Percentiles rank a stretch among this genome's conserved stretches.
Conservation (phyloP, 2,888 invertebrate genomes). For the Phortica okadai region DNA sequence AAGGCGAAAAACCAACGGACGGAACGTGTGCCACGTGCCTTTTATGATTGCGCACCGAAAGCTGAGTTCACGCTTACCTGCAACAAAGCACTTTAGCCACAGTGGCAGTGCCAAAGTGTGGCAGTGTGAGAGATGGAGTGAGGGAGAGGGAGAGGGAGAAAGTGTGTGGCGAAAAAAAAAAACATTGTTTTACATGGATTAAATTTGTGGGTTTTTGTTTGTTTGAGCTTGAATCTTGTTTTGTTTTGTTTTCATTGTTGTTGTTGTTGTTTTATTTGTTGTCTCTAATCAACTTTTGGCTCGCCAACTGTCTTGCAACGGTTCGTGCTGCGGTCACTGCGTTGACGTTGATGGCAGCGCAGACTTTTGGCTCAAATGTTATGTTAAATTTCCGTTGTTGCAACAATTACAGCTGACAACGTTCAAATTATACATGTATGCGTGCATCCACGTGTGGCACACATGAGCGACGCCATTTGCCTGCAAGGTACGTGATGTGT, state of each 20-base stretch:
- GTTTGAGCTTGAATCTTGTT: too few species aligned
- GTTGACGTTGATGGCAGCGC: conserved; percentile 52
- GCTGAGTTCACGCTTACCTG: too few species aligned
- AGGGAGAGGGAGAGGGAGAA: background rate
- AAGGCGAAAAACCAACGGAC: too few species aligned
- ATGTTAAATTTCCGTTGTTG: conserved; percentile 25
- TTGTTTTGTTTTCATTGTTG: background rate
- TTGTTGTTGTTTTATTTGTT: conserved; percentile 50
- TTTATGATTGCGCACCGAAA: too few species aligned
- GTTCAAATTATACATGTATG: conserved; percentile 31
- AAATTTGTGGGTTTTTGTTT: too few species aligned
- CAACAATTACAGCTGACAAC: conserved; percentile 37
- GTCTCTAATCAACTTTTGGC: conserved; percentile 68
- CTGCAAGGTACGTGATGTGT: conserved; percentile 49
- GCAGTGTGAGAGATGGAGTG: conserved; percentile 26
- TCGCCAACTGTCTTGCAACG: conserved; percentile 51
- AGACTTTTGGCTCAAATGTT: conserved; percentile 56
- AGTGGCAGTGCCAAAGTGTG: background rate
- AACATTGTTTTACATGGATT: too few species aligned
- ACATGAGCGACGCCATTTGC: conserved; percentile 35
- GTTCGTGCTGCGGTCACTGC: conserved; percentile 27
- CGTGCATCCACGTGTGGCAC: conserved; percentile 29
- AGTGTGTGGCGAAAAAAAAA: too few species aligned
- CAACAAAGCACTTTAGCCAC: too few species aligned
- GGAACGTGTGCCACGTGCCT: too few species aligned